Base-by-base conservation (phyloP, 2,113 vertebrate genomes). In the Paralichthys olivaceus region DNA sequence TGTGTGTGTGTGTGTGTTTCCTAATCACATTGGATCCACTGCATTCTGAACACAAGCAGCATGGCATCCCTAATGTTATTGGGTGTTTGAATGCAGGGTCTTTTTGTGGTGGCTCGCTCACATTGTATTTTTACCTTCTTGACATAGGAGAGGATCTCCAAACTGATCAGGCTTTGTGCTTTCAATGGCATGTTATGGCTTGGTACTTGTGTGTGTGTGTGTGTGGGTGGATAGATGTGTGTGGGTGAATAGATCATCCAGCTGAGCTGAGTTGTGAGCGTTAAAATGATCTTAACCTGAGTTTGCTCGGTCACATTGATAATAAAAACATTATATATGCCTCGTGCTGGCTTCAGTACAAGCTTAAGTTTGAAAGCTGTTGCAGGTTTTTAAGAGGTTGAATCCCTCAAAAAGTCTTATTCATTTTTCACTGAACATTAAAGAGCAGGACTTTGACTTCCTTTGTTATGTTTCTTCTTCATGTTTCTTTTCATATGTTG, bases 11-110 rank as follows among this genome's bases (percentile, higher is more conserved):
- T 84, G 69, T 83, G 75, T 53, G 59, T 87, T 72, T 64, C 47
- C 69, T 88, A 89, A 91, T 91, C 80, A 23, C 82, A 88, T 90
- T 90, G 81, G 88, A 86, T 81, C 25, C 88, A 69, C 80, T 87
- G 75, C 71, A 63, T 83, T 86, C 62, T 80, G 29, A 87, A 84
- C 73, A 79, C 72, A 79, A 47, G 79, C 77, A 75, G 53, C 86
- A 55, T 68, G 61, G 64, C 81, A 83, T 88, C 79, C 63, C 71
- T 77, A 80, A 84, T 86, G 72, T 85, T 77, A 78, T 53, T 59
- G 55, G 40, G n/a, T 71, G 43, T 81, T 79, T 84, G 67, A 72
- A 72, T 43, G 76, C 66, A 28, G 23, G 58, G n/a, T 40, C 43
- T 54, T 77, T 84, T 80, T 85, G 53, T 73, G 40, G 60, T 57